Conservation (phyloP, 2,113 vertebrate genomes). For the Scartelaos histophorus region DNA sequence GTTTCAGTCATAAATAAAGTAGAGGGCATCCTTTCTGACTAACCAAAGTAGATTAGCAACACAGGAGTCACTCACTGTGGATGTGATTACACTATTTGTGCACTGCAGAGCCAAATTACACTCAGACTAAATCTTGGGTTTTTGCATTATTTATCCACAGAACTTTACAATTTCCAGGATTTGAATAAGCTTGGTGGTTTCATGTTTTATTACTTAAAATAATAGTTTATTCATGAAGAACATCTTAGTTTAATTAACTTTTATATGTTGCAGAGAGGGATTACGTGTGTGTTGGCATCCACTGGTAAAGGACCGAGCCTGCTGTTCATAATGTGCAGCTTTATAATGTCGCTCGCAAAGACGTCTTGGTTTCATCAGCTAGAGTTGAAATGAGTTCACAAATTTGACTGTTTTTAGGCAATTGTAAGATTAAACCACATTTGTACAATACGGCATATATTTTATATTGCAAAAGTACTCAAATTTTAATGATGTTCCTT, state of each 20-base stretch:
- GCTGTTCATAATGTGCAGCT: not conserved
- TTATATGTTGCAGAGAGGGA: no score
- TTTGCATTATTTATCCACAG: no score
- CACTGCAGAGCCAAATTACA: not conserved
- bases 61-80: not conserved
- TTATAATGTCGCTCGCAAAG: not conserved
- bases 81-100: not conserved
- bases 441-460: no score
- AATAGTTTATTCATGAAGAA: no score
- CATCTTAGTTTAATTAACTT: no score
- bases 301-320: not conserved
- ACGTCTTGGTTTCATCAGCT: not conserved
- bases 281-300: no score
- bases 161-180: not conserved
- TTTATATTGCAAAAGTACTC: no score
- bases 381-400: no score
- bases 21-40: not conserved
- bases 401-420: no score
- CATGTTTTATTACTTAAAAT: not conserved
- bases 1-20: not conserved
- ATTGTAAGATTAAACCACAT: no score
- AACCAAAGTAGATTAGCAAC: not conserved
- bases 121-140: not conserved
- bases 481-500: not conserved
- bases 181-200: not conserved